These are phyloP conservation scores for Anorthoa munda DNA, from an alignment of 2,888 invertebrate genomes.

Conservation along the genomic window DNA sequence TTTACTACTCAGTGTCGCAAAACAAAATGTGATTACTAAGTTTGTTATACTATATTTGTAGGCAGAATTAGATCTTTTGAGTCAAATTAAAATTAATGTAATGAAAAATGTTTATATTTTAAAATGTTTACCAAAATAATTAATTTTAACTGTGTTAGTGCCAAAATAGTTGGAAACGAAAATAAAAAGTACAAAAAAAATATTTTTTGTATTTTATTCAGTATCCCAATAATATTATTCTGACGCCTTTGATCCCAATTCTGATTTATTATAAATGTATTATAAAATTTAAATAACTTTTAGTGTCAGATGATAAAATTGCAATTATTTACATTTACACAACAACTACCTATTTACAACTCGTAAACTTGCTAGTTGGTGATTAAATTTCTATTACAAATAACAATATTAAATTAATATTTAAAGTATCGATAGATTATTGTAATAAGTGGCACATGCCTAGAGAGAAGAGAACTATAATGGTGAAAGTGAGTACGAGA, in stretches of 20 bases:
- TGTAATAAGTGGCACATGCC: constrained; percentile 94
- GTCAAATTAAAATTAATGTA: constrained; percentile 11
- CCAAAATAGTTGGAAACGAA: constrained; percentile 54
- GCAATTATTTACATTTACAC: constrained; percentile 31
- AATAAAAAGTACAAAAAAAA: constrained; percentile 28
- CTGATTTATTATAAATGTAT: background rate
- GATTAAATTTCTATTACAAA: constrained; percentile 16
- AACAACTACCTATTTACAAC: constrained; percentile 35
- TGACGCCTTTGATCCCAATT: background rate
- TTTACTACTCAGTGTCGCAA: constrained; percentile 2
- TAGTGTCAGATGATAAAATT: constrained; percentile 26
- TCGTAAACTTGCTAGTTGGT: constrained; percentile 25
- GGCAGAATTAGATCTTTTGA: constrained; percentile 4
- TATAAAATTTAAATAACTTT: background rate
- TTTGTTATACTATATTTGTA: constrained; percentile 13
- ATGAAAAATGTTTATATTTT: constrained; percentile 29
- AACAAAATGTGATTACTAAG: constrained; percentile 2
- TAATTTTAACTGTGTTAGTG: constrained; percentile 52
- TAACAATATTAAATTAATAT: constrained; percentile 20
- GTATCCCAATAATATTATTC: background rate
- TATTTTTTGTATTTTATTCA: constrained; percentile 33
- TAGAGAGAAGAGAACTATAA: constrained; percentile 92
- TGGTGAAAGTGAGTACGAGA: constrained; percentile 91
- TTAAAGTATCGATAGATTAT: constrained; percentile 53
- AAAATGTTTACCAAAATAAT: constrained; percentile 28